Conservation (phyloP, 2,888 invertebrate species). For the Pocota personata region DNA sequence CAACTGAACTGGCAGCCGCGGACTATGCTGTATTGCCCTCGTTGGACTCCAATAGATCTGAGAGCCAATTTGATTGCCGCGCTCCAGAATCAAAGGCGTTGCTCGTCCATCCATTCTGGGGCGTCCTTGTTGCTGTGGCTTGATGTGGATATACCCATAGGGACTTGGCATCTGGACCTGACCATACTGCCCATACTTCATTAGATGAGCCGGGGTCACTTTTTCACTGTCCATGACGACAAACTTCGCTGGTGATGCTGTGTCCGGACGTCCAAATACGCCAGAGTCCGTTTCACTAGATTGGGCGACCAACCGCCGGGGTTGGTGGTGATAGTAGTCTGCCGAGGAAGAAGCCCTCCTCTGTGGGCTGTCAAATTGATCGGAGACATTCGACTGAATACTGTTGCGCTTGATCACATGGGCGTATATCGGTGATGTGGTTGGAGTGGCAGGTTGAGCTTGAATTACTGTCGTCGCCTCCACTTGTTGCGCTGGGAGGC, state of each 20-base stretch:
- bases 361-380: slow-evolving; percentile 79
- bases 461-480: slow-evolving; percentile 63
- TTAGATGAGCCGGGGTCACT: slow-evolving; percentile 78
- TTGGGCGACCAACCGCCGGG: slow-evolving; percentile 67
- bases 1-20: slow-evolving; percentile 75
- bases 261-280: slow-evolving; percentile 74
- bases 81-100: slow-evolving; percentile 80
- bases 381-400: slow-evolving; percentile 80
- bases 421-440: slow-evolving; percentile 80
- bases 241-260: slow-evolving; percentile 77
- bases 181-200: slow-evolving; percentile 77
- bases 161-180: slow-evolving; percentile 76
- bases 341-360: slow-evolving; percentile 73
- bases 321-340: slow-evolving; percentile 57
- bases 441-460: slow-evolving; percentile 49
- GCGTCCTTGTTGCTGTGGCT: slow-evolving; percentile 73
- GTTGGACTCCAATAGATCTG: slow-evolving; percentile 81
- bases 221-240: slow-evolving; percentile 80
- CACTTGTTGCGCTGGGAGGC: slow-evolving; percentile 76
- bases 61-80: slow-evolving; percentile 78
- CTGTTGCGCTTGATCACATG: slow-evolving; percentile 81
- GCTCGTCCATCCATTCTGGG: slow-evolving; percentile 77
- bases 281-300: slow-evolving; percentile 76
- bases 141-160: slow-evolving; percentile 77
- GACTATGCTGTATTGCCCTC: slow-evolving; percentile 76